Conservation (phyloP, 2,113 vertebrate species). For the Deroptyus accipitrinus region DNA sequence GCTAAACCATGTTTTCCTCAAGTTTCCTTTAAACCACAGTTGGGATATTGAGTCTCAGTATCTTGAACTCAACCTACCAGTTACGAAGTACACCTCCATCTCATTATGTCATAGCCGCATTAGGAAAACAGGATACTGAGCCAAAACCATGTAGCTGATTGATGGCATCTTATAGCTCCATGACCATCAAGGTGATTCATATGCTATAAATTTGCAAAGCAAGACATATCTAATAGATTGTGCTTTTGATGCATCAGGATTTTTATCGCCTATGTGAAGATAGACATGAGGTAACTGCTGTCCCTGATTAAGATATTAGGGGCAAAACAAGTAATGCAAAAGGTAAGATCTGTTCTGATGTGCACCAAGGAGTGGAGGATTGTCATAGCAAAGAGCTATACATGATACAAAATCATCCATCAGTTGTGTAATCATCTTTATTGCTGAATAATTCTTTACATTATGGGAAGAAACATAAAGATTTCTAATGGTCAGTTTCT, state of each 20-base stretch:
- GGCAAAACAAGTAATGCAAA: neutral
- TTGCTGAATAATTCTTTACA: neutral
- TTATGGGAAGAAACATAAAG: neutral
- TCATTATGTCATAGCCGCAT: neutral
- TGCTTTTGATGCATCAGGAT: neutral
- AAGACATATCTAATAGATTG: neutral
- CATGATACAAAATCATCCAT: neutral
- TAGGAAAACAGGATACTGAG: neutral
- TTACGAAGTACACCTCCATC: neutral
- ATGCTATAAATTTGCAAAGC: neutral
- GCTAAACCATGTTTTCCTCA: neutral
- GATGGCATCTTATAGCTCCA: neutral
- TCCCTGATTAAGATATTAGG: neutral
- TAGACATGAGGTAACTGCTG: neutral
- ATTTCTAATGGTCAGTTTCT: neutral
- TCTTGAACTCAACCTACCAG: neutral
- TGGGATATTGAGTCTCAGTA: neutral
- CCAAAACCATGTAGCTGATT: neutral
- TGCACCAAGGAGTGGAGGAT: neutral
- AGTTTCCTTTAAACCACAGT: neutral
- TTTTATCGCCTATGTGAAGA: neutral
- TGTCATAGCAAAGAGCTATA: neutral
- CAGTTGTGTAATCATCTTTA: neutral
- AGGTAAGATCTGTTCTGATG: neutral
- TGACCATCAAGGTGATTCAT: neutral